Evolutionary conservation across 2,113 vertebrate genomes (phyloP).

Genomic region (Ancistrus triradiatus): DNA sequence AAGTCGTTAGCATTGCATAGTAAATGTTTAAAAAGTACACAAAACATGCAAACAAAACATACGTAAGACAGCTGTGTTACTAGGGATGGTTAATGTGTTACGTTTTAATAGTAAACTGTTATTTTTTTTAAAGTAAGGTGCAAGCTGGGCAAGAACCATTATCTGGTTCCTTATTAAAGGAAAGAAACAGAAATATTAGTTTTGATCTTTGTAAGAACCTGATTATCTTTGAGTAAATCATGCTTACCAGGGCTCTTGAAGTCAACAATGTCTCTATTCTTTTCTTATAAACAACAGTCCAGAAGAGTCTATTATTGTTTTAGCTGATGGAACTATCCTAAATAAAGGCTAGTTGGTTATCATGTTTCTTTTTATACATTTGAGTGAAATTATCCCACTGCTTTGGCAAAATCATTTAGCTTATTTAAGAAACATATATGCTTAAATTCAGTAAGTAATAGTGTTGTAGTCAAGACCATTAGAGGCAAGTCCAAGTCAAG

Average conservation of each 20-base stretch:
- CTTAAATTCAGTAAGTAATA: no score
- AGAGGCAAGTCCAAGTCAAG: no score
- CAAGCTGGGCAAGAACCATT: slow-evolving; percentile 32
- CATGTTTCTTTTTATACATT: no score
- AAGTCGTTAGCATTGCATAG: slow-evolving; percentile 47
- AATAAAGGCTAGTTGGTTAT: no score
- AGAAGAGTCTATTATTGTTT: slow-evolving; percentile 9
- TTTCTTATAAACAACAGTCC: slow-evolving; percentile 40
- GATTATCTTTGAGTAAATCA: slow-evolving; percentile 34
- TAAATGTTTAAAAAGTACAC: slow-evolving; percentile 31
- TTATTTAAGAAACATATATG: no score
- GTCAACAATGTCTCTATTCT: slow-evolving; percentile 51
- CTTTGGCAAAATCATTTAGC: no score
- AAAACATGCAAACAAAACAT: slow-evolving; percentile 12
- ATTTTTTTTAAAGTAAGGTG: slow-evolving; percentile 38
- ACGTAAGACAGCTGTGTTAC: slow-evolving; percentile 32
- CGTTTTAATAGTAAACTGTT: slow-evolving; percentile 7
- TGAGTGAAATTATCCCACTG: no score
- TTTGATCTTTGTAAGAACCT: slow-evolving; percentile 40
- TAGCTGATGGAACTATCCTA: no score
- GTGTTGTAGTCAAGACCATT: no score
- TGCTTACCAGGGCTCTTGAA: slow-evolving; percentile 49
- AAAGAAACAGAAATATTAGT: slow-evolving; percentile 39
- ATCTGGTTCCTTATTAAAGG: slow-evolving; percentile 41
- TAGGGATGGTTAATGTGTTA: slow-evolving; percentile 27